These are phyloP conservation scores for Stratiolaelaps scimitus DNA, from an alignment of 1,140 invertebrate genomes.

Conservation along the genomic window DNA sequence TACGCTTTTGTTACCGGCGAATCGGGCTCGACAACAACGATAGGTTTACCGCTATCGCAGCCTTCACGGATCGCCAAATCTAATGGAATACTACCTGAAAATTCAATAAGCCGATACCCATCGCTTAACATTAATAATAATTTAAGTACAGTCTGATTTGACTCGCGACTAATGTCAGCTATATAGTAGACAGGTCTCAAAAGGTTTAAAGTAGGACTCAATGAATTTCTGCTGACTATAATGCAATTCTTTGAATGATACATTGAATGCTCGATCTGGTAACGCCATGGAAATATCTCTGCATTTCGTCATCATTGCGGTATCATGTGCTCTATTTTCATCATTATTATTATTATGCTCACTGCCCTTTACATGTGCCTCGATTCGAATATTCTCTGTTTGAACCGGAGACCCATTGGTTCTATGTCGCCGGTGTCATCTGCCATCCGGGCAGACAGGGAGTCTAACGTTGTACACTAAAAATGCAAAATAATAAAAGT, in stretches of 20 bases:
- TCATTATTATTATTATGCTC: too few relatives aligned
- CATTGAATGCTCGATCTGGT: too few relatives aligned
- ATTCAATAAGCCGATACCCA: slow-evolving; percentile 29
- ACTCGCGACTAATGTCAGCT: neutral
- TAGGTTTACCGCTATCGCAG: slow-evolving; percentile 60
- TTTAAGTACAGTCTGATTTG: neutral
- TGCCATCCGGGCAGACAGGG: slow-evolving; percentile 21
- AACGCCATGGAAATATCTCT: too few relatives aligned
- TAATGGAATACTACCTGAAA: slow-evolving; percentile 56
- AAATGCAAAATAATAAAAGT: slow-evolving; percentile 10
- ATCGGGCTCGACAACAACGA: slow-evolving; percentile 56
- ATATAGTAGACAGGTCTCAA: neutral
- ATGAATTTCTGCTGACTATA: too few relatives aligned
- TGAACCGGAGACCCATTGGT: slow-evolving; percentile 50
- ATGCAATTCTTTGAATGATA: too few relatives aligned
- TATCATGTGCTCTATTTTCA: too few relatives aligned
- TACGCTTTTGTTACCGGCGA: slow-evolving; percentile 3
- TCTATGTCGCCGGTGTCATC: slow-evolving; percentile 40
- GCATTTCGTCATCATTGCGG: too few relatives aligned
- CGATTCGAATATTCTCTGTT: slow-evolving; percentile 41
- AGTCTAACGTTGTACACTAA: neutral
- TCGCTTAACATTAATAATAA: neutral
- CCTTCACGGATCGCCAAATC: slow-evolving; percentile 54
- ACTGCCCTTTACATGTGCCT: too few relatives aligned
- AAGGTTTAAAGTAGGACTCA: too few relatives aligned